Base-by-base conservation (phyloP, 2,113 vertebrate species). In the Sinocyclocheilus grahami region DNA sequence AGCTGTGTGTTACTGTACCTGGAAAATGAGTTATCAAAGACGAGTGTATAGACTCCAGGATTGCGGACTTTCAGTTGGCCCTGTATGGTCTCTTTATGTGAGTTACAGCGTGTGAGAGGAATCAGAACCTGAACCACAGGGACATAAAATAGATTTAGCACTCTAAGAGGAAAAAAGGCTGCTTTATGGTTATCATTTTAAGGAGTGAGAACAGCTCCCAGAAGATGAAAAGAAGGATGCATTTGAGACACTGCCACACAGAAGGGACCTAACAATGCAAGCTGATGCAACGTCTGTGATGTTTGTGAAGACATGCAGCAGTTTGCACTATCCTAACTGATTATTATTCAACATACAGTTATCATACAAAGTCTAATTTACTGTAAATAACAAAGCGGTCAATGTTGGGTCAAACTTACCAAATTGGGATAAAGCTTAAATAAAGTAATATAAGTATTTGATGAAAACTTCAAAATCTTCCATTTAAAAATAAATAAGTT, bases 1-100 rank as follows among this genome's bases (percentile, higher is more conserved):
- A 72, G 5, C 33, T 30, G 48, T 53, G 60, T 39, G 62, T 60
- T 12, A 65, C 13, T 67, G 42, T 93, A 99, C 98, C 97, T 96
- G 74, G 98, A 99, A 86, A 97, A 99, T 0, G 97, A 97, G 91
- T 99, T 99, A 95, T 99, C 98, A 62, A 99, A 99, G 93, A 99
- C 93, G 51, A 99, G 95, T 0, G 93, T 94, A 94, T 99, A 99
- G 90, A 97, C 90, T 85, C 98, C 98, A 0, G 96, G 84, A 0
- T 93, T 94, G 82, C 95, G 94, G 24, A 95, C 97, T 91, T 99
- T 99, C 86, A 99, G 95, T 88, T 98, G 96, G 5, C 98, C 98
- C 89, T 93, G 96, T 89, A 99, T 95, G 33, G 91, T 97, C 92
- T 99, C 97, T 92, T 96, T 97, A 91, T 99, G 97, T 48, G 98